Base-by-base conservation (phyloP, 1,140 invertebrate genomes). In the Stenopsyche tienmushanensis region DNA sequence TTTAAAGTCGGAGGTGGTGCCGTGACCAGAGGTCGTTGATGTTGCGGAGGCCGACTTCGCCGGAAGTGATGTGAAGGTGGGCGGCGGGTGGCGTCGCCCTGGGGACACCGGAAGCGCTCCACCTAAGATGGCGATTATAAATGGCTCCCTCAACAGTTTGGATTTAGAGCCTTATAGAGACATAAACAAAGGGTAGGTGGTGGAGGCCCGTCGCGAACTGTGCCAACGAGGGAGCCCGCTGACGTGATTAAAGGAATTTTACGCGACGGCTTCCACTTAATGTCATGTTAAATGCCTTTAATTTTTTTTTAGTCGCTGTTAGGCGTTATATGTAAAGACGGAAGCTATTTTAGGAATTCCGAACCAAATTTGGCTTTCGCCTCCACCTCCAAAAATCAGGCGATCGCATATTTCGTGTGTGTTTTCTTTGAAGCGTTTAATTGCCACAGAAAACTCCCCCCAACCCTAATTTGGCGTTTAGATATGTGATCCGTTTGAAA, bases 121-220 rank as follows among this genome's bases (percentile, higher is more conserved):
- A 54, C 58, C 59, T 57, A 62, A 70, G 68, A 66, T 66, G 68
- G 68, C 68, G 68, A 66, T 66, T 70, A 70, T 66, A 70, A 66
- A 70, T 70, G 68, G 64, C 68, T 49, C 45, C 62, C 64, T 58
- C 64, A 54, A 62, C 63, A 29, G 58, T 60, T 65, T 58, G 67
- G 62, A 65, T 69, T 65, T 65, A 65, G 53, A 49, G 34, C 39
- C 41, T 60, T 63, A 69, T 69, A 63, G 59, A 69, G 67, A 69
- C 67, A 66, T 69, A 69, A 69, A 69, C 63, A 69, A 69, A 60
- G 59, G 64, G 62, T 60, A 18, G 44, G 45, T 7, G 65, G 39
- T 29, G 50, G 26, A 17, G 18, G 24, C 34, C 47, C 52, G 44
- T 25, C 59, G 50, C 58, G 49, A 49, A 45, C 39, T 34, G 42